phyloP scores from a whole-genome alignment of 1,140 invertebrate genomes.

The Drosophila oshimai region DNA sequence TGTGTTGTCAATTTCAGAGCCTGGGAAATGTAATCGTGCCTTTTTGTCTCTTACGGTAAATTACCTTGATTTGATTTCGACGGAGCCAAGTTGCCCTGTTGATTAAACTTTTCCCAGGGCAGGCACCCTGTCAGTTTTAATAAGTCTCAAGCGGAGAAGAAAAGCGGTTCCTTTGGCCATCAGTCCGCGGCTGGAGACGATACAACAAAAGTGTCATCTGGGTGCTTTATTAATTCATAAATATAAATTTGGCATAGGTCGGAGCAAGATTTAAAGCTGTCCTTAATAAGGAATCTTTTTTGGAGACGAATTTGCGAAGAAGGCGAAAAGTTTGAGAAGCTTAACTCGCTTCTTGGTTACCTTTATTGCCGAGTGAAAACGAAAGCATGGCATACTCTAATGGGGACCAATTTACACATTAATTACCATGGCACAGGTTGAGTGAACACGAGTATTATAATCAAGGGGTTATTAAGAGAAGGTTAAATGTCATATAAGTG shows the following conservation, averaged over 20 bases:
- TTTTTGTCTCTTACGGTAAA: constrained; percentile 79
- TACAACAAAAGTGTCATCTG: constrained; percentile 60
- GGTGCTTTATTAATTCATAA: constrained; percentile 73
- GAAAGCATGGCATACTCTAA: constrained; percentile 28
- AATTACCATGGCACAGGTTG: constrained; percentile 23
- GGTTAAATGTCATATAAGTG: constrained; percentile 1
- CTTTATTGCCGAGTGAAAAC: constrained; percentile 10
- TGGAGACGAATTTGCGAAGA: neutral
- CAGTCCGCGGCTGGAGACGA: neutral
- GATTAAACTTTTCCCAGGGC: constrained; percentile 34
- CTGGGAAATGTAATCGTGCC: constrained; percentile 68
- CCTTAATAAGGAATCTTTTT: constrained; percentile 59
- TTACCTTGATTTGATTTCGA: constrained; percentile 78
- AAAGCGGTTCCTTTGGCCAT: constrained; percentile 8
- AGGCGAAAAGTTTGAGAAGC: neutral
- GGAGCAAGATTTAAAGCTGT: constrained; percentile 18
- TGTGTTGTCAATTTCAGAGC: constrained; percentile 29
- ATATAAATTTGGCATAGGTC: constrained; percentile 56
- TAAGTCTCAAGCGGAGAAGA: constrained; percentile 45
- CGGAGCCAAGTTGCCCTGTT: constrained; percentile 35
- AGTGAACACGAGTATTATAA: constrained; percentile 26
- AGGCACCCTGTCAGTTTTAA: constrained; percentile 64
- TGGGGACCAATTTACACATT: constrained; percentile 32
- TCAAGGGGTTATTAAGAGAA: neutral
- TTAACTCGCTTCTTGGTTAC: neutral